Evolutionary conservation across 2,888 invertebrate genomes (phyloP), one percentile per base, ranked within the genome.

Genomic region (Hyppa rectilinea): DNA sequence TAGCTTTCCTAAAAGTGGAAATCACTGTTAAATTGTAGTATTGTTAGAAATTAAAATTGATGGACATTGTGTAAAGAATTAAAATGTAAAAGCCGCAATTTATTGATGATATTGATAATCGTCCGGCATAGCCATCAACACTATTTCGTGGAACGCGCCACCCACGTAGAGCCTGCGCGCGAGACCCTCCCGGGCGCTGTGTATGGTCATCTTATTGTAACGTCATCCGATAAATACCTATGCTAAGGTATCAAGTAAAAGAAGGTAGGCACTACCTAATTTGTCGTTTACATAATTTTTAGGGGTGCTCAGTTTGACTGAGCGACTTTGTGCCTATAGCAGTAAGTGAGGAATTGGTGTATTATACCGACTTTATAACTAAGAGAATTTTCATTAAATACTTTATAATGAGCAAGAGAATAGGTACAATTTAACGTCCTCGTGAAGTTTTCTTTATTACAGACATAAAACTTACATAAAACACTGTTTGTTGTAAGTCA

Each of bases 401-500:
- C 47, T 59, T 31, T 74, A 71, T 71, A 71, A 82, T 80, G 59
- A 81, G 82, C 59, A 69, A 75, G 68, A 80, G 59, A 79, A 80
- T 82, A 80, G 47, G 53, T 68, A 49, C 77, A 78, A 81, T 87
- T 89, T 88, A 87, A 87, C 81, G 75, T 81, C 80, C 83, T 83
- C 85, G 87, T 85, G 85, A 85, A 88, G 88, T 88, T 88, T 90
- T 89, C 89, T 92, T 93, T 94, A 94, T 92, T 92, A 90, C 90
- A 79, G 85, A 87, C 91, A 94, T 94, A 94, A 94, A 95, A 90
- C 89, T 84, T 87, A 87, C 90, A 94, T 94, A 93, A 94, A 95
- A 92, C 90, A 87, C 83, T 94, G 94, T 94, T 93, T 94, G 94
- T 90, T 93, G 59, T 93, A 92, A 93, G 93, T 93, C 92, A 92